These are phyloP conservation scores for Rhinophrynus dorsalis DNA, from an alignment of 2,797 vertebrate species.

Conservation along the genomic window DNA sequence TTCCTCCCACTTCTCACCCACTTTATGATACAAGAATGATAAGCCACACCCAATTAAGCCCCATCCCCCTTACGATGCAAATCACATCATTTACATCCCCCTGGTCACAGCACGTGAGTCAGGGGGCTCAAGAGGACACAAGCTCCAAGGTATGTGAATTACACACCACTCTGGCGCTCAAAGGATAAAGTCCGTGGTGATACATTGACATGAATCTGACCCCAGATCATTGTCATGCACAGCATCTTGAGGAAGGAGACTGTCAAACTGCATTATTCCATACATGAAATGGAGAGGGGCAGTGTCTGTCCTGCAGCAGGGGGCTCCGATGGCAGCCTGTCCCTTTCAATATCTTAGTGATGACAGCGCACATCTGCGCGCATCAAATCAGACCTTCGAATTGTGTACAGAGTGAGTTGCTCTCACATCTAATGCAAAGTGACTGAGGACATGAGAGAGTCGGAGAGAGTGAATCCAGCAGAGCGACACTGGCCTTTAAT, in stretches of 20 bases:
- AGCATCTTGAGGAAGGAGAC: background rate
- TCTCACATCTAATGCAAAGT: conserved; percentile 19
- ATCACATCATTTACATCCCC: too few relatives aligned
- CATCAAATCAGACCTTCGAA: conserved; percentile 28
- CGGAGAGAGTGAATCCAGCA: conserved; percentile 8
- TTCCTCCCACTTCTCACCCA: too few relatives aligned
- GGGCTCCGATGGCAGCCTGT: conserved; percentile 18
- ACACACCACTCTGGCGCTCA: too few relatives aligned
- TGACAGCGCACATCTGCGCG: conserved; percentile 38
- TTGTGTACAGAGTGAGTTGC: background rate
- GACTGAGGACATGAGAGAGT: conserved; percentile 12
- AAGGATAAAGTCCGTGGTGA: too few relatives aligned
- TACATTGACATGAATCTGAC: too few relatives aligned
- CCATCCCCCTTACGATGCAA: too few relatives aligned
- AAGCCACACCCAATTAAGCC: too few relatives aligned
- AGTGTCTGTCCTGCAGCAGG: conserved; percentile 3
- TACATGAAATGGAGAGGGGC: background rate
- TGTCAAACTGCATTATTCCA: conserved; percentile 31
- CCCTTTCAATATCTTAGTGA: conserved; percentile 18
- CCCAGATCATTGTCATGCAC: background rate
- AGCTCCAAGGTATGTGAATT: too few relatives aligned
- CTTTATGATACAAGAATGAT: too few relatives aligned
- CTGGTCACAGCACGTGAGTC: too few relatives aligned
- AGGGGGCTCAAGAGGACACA: too few relatives aligned
- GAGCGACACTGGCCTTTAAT: conserved; percentile 33